Conservation (phyloP, 1,140 invertebrate genomes). For the Anagrus nilaparvatae region DNA sequence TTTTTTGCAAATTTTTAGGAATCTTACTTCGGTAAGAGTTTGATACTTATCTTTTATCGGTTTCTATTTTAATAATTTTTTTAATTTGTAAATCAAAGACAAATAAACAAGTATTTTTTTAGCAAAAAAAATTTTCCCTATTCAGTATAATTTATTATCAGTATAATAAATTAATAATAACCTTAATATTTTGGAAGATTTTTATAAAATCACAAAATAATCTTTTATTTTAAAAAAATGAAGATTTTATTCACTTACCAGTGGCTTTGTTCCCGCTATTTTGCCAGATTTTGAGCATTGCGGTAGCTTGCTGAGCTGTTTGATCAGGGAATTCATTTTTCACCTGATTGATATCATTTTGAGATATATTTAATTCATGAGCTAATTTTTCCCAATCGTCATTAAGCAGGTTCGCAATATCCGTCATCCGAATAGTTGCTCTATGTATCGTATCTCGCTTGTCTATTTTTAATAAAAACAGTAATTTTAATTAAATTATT, state of each 20-base stretch:
- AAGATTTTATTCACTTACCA: conserved; percentile 40
- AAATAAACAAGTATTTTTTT: no score
- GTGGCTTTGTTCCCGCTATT: conserved; percentile 63
- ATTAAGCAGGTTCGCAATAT: conserved; percentile 83
- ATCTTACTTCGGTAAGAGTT: no score
- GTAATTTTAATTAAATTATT: conserved; percentile 8
- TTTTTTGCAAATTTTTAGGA: no score
- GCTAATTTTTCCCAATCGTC: conserved; percentile 89
- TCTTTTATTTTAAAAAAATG: conserved; percentile 1
- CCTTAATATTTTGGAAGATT: no score
- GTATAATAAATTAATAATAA: no score
- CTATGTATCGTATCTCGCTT: conserved; percentile 60
- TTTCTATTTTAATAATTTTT: no score
- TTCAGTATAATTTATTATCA: no score
- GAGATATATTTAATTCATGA: conserved; percentile 69
- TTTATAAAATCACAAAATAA: conserved; percentile 1
- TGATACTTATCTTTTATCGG: no score
- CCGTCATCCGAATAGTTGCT: conserved; percentile 74
- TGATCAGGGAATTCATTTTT: conserved; percentile 77
- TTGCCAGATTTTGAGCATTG: conserved; percentile 86
- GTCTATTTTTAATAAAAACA: no score
- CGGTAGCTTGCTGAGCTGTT: conserved; percentile 79
- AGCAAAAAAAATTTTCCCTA: no score
- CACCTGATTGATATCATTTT: conserved; percentile 80
- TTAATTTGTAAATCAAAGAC: no score